phyloP scores from a whole-genome alignment of 2,797 vertebrate species.

The Cottoperca gobio region DNA sequence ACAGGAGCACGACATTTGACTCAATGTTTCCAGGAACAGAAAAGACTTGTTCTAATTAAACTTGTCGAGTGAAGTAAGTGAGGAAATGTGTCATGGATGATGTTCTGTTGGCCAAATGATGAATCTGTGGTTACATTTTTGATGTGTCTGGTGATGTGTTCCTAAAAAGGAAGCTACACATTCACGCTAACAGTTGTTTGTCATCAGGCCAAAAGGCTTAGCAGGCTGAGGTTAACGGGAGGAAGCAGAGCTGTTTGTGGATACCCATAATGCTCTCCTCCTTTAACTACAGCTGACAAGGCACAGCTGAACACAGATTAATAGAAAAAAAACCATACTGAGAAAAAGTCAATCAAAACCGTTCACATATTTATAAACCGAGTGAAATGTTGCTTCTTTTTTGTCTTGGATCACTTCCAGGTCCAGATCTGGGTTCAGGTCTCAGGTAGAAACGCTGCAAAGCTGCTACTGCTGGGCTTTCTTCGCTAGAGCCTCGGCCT shows the following conservation, averaged over 20 bases:
- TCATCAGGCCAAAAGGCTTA: slow-evolving; percentile 50
- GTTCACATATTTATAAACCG: slow-evolving; percentile 48
- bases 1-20: slow-evolving; percentile 18
- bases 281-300: slow-evolving; percentile 72
- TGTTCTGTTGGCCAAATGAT: slow-evolving; percentile 4
- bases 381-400: slow-evolving; percentile 42
- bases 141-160: slow-evolving; percentile 12
- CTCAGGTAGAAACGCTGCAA: slow-evolving; percentile 35
- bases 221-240: slow-evolving; percentile 63
- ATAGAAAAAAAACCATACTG: slow-evolving; percentile 33
- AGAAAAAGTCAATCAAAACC: slow-evolving; percentile 31
- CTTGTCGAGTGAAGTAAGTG: not conserved
- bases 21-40: slow-evolving; percentile 15
- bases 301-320: slow-evolving; percentile 73
- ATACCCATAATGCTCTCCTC: slow-evolving; percentile 59
- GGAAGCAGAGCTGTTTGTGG: slow-evolving; percentile 42
- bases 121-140: slow-evolving; percentile 25
- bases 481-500: slow-evolving; percentile 93
- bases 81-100: slow-evolving; percentile 4
- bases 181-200: slow-evolving; percentile 46
- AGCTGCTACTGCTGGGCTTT: slow-evolving; percentile 82
- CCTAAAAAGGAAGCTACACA: slow-evolving; percentile 31
- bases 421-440: slow-evolving; percentile 57
- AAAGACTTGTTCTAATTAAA: slow-evolving; percentile 30
- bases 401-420: slow-evolving; percentile 40